Base-by-base conservation (phyloP, 2,113 vertebrate species). In the Ictidomys tridecemlineatus region DNA sequence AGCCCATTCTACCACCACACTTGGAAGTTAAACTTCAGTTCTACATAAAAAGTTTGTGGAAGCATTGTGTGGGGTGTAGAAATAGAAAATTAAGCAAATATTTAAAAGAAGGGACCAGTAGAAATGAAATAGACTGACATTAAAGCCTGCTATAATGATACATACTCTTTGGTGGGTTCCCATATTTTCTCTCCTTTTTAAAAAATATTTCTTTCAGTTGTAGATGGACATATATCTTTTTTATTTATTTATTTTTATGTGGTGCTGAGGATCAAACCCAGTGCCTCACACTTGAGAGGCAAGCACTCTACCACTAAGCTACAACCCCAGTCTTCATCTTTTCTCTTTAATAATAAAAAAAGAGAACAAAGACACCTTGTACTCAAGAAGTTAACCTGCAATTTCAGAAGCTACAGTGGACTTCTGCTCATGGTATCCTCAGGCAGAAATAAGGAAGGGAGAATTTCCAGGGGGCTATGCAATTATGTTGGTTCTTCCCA, bases 1-100 rank as follows among this genome's bases (percentile, higher is more conserved):
- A 94, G 51, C 22, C 11, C 13, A 10, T 58, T 89, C 13, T 53
- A 34, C 14, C 34, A 10, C n/a, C 13, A 70, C 5, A 2, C 89
- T 76, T 95, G 20, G 48, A 93, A 94, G 77, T 51, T 61, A 65
- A 85, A 26, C 13, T 74, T 76, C 17, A 91, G 37, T 82, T 93
- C 65, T 84, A 1, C 11, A 84, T 10, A 63, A 85, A 42, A 72
- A 82, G 77, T 79, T 67, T 73, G 48, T 37, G 16, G 89, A 39
- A 39, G n/a, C 45, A 32, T 42, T 2, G 20, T 6, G n/a, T 39
- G 6, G 8, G 4, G 5, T 2, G 2, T 1, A 30, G 14, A 13
- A 72, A 37, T 37, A 79, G 37, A 93, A 92, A 82, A 94, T 30
- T 22, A 51, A 12, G 42, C 13, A 30, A 85, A 85, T 76, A 90